Conservation (phyloP, 1,140 invertebrate species). For the Brachionus paranguensis region DNA sequence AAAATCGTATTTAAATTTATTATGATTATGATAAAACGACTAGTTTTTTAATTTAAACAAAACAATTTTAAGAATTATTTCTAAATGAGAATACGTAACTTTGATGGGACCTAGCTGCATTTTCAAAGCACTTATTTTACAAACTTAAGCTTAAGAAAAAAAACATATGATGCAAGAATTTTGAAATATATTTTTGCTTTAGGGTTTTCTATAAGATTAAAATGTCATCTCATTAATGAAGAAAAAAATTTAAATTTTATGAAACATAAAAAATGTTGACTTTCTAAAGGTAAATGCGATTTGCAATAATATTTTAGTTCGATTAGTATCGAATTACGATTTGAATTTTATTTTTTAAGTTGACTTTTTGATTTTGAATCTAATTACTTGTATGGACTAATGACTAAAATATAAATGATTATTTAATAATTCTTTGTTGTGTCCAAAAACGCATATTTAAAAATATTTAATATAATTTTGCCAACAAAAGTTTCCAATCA, state of each 20-base stretch:
- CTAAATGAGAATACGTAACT: background rate
- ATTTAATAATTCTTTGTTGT: background rate
- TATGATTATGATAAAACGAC: background rate
- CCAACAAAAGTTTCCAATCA: background rate
- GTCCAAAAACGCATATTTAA: background rate
- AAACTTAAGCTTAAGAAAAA: background rate
- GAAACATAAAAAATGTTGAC: conserved; percentile 12
- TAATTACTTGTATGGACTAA: background rate
- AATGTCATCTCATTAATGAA: background rate
- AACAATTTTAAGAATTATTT: background rate
- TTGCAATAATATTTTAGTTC: background rate
- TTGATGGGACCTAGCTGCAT: background rate
- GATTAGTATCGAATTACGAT: background rate
- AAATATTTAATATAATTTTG: background rate
- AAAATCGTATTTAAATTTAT: conserved; percentile 13
- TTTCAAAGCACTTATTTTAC: background rate
- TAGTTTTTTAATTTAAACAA: background rate
- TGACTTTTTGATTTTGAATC: background rate
- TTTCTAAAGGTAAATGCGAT: background rate
- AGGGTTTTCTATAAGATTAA: background rate
- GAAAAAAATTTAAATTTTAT: background rate
- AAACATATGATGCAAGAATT: conserved; percentile 11
- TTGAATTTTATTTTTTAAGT: background rate
- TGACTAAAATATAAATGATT: background rate
- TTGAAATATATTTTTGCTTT: background rate